Evolutionary conservation across 2,797 vertebrate genomes (phyloP).

Genomic region (Hoplostethus atlanticus): DNA sequence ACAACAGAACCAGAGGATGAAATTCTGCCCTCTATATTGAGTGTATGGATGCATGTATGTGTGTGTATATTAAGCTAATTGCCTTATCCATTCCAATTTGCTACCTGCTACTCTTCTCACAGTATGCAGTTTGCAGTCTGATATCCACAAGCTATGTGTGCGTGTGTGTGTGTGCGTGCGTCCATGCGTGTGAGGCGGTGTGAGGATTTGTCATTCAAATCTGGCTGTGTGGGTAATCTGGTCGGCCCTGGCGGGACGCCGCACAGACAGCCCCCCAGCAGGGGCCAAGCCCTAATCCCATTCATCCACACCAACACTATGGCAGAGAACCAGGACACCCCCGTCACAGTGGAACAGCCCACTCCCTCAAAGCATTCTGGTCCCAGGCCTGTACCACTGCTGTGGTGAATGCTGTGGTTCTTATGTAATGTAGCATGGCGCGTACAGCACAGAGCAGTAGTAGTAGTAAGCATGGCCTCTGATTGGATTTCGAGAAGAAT

Average conservation of each 20-base stretch:
- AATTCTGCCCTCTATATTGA: too few relatives aligned
- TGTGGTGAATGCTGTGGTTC: constrained; percentile 9
- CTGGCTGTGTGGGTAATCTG: constrained; percentile 71
- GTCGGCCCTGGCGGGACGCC: constrained; percentile 53
- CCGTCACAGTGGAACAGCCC: constrained; percentile 44
- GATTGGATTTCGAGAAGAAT: constrained; percentile 39
- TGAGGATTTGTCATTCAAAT: constrained; percentile 68
- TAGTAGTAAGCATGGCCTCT: not conserved
- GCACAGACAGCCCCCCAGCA: constrained; percentile 59
- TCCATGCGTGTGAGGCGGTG: constrained; percentile 13
- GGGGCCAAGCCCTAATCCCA: constrained; percentile 66
- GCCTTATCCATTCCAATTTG: not conserved
- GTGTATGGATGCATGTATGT: not conserved
- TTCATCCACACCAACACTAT: constrained; percentile 62
- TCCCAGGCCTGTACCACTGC: constrained; percentile 45
- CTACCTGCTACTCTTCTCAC: not conserved
- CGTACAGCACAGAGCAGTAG: constrained; percentile 4
- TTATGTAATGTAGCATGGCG: constrained; percentile 39
- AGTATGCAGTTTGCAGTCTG: constrained; percentile 1
- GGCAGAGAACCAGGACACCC: constrained; percentile 25
- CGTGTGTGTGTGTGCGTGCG: constrained; percentile 17
- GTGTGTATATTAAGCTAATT: not conserved
- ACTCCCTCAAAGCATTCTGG: not conserved
- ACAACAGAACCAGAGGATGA: too few relatives aligned
- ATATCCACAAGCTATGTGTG: constrained; percentile 6